Evolutionary conservation across 2,113 vertebrate species (phyloP).

Genomic region (Malaclemys terrapin): DNA sequence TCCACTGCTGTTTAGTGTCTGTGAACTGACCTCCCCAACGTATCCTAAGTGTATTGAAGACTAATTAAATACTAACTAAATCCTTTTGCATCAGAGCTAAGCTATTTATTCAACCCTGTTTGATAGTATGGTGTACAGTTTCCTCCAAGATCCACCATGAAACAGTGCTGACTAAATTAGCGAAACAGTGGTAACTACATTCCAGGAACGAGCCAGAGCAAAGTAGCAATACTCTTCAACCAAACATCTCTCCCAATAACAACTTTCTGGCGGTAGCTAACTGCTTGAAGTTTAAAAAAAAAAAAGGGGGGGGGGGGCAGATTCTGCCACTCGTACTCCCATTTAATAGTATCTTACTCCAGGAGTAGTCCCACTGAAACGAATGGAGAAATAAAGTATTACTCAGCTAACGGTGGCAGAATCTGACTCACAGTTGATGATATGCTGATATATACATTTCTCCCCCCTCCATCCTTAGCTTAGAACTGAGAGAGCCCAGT

Average conservation of each 20-base stretch:
- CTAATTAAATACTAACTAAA: constrained; percentile 23
- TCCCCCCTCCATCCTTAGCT: neutral
- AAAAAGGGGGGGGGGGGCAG: neutral
- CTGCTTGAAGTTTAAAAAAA: neutral
- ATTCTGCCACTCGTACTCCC: accelerated
- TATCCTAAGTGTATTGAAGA: neutral
- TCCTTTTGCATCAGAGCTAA: neutral
- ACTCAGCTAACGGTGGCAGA: neutral
- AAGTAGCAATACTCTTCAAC: neutral
- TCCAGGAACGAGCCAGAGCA: neutral
- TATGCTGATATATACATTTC: neutral
- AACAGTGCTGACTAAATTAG: neutral
- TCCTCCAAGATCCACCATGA: neutral
- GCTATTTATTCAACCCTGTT: neutral
- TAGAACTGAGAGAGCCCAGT: neutral
- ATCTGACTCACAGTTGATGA: neutral
- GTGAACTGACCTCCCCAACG: neutral
- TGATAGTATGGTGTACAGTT: neutral
- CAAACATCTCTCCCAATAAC: neutral
- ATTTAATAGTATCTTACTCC: neutral
- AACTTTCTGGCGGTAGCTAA: neutral
- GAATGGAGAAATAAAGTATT: neutral
- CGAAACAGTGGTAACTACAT: neutral
- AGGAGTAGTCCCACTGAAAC: neutral
- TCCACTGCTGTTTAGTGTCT: neutral